Conservation (phyloP, 2,113 vertebrate species). For the Lepus timidus region DNA sequence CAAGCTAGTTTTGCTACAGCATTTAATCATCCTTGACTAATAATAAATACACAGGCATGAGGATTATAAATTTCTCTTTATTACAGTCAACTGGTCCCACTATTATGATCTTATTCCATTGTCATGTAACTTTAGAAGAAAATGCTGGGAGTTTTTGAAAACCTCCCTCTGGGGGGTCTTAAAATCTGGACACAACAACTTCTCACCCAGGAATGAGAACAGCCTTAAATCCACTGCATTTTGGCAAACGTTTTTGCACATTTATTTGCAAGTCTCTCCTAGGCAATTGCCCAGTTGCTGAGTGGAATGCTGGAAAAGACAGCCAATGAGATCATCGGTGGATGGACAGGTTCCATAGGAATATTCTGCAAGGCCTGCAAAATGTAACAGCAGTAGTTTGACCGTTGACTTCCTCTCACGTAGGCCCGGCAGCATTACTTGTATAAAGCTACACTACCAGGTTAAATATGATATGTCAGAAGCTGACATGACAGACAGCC, state of each 20-base stretch:
- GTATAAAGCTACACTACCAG: background rate
- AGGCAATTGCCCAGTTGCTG: background rate
- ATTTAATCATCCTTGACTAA: background rate
- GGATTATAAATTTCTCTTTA: slow-evolving; percentile 7
- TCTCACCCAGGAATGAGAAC: background rate
- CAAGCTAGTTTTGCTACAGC: background rate
- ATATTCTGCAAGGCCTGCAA: background rate
- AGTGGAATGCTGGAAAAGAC: background rate
- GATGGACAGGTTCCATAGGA: background rate
- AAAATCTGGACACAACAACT: slow-evolving; percentile 6
- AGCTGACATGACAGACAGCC: background rate
- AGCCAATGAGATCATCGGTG: background rate
- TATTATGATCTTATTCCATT: background rate
- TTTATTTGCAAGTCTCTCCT: background rate
- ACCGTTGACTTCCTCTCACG: background rate
- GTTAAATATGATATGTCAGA: background rate
- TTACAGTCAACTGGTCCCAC: background rate
- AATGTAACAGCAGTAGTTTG: background rate
- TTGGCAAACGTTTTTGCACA: background rate
- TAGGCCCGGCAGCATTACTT: background rate
- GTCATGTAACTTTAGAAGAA: slow-evolving; percentile 5
- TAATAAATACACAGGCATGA: background rate
- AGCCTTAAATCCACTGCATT: background rate
- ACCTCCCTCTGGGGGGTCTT: background rate
- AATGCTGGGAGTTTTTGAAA: background rate